Conservation (phyloP, 1,140 invertebrate species). For the Maniola jurtina region DNA sequence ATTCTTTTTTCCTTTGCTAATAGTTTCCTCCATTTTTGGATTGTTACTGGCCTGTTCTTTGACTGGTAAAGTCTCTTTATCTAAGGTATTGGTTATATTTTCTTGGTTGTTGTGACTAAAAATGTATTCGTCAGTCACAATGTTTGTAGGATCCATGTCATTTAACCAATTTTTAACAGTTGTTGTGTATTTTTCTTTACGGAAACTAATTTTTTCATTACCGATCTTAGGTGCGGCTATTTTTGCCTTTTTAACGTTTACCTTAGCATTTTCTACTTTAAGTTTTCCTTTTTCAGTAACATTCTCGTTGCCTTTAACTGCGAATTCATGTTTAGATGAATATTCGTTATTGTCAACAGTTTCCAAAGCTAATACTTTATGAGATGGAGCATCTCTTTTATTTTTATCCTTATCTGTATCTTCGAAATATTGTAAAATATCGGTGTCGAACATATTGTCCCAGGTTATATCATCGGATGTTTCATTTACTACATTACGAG, state of each 20-base stretch:
- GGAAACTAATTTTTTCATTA: slow-evolving; percentile 30
- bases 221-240: slow-evolving; percentile 20
- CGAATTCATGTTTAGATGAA: too few relatives aligned
- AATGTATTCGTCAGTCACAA: slow-evolving; percentile 2
- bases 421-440: slow-evolving; percentile 34
- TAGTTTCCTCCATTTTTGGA: slow-evolving; percentile 11
- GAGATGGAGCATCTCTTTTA: neutral
- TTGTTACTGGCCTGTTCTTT: neutral
- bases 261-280: neutral
- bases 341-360: neutral
- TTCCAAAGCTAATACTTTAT: neutral
- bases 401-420: slow-evolving; percentile 3
- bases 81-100: too few relatives aligned
- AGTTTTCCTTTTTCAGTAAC: too few relatives aligned
- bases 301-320: neutral
- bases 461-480: slow-evolving; percentile 29
- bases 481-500: neutral
- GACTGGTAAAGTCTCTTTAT: neutral
- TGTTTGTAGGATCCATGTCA: slow-evolving; percentile 37
- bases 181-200: slow-evolving; percentile 56
- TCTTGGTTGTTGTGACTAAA: neutral
- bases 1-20: slow-evolving; percentile 8
- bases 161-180: slow-evolving; percentile 57
- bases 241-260: slow-evolving; percentile 12
- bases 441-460: slow-evolving; percentile 56